These are phyloP conservation scores for Camarhynchus parvulus DNA, from an alignment of 2,113 vertebrate genomes.

Conservation along the genomic window DNA sequence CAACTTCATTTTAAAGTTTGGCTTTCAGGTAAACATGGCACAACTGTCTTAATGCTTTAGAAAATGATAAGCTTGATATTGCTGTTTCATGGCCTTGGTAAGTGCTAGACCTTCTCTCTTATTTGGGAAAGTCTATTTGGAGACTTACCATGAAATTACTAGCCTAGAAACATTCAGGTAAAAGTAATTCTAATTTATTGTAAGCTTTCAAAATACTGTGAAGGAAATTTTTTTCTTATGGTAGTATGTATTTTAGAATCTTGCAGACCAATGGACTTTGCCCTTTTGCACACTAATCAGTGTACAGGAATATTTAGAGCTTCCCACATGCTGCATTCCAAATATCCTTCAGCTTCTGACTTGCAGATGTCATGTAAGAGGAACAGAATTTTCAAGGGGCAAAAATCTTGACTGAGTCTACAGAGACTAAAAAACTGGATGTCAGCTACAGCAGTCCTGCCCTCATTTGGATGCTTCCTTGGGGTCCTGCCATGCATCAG, in stretches of 20 bases:
- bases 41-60: not conserved
- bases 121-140: not conserved
- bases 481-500: not conserved
- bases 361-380: not conserved
- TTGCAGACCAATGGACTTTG: not conserved
- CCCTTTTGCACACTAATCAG: not conserved
- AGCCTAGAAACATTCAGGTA: not conserved
- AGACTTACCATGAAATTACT: not conserved
- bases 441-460: rapidly evolving
- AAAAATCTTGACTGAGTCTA: not conserved
- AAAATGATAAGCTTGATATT: not conserved
- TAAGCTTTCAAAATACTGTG: not conserved
- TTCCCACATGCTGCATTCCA: not conserved
- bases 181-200: not conserved
- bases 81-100: not conserved
- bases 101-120: not conserved
- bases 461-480: not conserved
- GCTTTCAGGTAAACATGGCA: not conserved
- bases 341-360: not conserved
- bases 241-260: not conserved
- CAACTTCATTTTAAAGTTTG: not conserved
- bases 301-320: not conserved
- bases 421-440: not conserved
- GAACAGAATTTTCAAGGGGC: not conserved
- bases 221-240: not conserved